Evolutionary conservation across 2,888 invertebrate species (phyloP), one percentile per base, ranked within the genome.

Genomic region (Oithona nana): DNA sequence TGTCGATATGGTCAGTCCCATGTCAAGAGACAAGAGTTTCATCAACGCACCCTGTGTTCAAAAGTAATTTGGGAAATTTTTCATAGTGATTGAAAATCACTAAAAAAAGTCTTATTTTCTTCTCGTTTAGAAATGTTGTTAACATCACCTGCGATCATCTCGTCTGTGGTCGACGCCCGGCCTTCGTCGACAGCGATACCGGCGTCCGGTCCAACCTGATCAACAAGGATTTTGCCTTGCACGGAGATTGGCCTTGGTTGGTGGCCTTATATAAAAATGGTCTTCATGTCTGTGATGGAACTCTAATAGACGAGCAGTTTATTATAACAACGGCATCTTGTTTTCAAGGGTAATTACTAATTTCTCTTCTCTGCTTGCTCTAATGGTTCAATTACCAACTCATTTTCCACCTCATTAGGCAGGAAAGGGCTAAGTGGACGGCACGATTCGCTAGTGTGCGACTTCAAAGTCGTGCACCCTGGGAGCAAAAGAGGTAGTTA

Each of bases 401-500:
- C n/a, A n/a, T n/a, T n/a, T n/a, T n/a, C n/a, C n/a, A n/a, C n/a
- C n/a, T n/a, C n/a, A n/a, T 49, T 52, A 52, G 54, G 2, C 88
- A 88, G 75, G 84, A 86, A 24, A 84, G 85, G 71, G 86, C 86
- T 0, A 87, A 87, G 71, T 89, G 88, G 88, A 80, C 82, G 28
- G 87, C 85, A 0, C 78, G 83, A 67, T 78, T 87, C 64, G 88
- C 88, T 1, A 79, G 81, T 2, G 81, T 86, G 0, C 79, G 88
- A 55, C 77, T 87, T 51, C 80, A 83, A 51, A 83, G 86, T 64
- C 81, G 82, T 1, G 58, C 58, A 39, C 88, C 89, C 0, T 88
- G 88, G 88, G 86, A 87, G 68, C 88, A 88, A 71, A 84, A 88
- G 67, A 55, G n/a, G n/a, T n/a, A n/a, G n/a, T n/a, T n/a, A n/a